A percentile compares a stretch with the other conserved stretches of the same genome.
phyloP scores from a whole-genome alignment of 2,888 invertebrate genomes.

The Alcis repandata region DNA sequence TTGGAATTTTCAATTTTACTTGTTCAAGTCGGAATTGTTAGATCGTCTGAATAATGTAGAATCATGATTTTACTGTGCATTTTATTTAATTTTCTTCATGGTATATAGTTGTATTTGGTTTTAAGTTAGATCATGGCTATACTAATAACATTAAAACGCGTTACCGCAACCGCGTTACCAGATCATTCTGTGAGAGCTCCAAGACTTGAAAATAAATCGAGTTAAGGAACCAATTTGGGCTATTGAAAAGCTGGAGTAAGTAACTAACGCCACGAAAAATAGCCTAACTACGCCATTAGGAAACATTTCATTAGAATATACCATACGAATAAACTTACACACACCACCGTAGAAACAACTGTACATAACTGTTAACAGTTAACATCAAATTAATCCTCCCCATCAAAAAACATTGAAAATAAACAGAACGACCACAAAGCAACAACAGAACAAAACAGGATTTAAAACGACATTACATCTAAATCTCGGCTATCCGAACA shows the following conservation, averaged over 20 bases:
- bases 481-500: constrained; percentile 72
- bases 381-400: constrained; percentile 34
- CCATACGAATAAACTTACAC: neutral
- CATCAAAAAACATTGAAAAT: constrained; percentile 39
- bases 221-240: neutral
- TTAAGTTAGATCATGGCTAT: neutral
- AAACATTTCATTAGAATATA: no score
- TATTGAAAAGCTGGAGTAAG: no score
- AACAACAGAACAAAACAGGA: constrained; percentile 38
- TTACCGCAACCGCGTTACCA: no score
- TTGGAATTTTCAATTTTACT: constrained; percentile 28
- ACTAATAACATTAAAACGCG: no score
- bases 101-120: neutral
- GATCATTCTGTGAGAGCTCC: no score
- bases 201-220: no score
- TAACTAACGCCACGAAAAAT: no score
- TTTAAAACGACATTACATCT: constrained; percentile 78
- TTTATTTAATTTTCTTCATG: neutral
- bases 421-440: constrained; percentile 37
- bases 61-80: constrained; percentile 7
- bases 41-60: constrained; percentile 5
- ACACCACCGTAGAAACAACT: constrained; percentile 6
- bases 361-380: constrained; percentile 19
- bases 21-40: constrained; percentile 10
- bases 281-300: no score